Evolutionary conservation across 2,888 invertebrate species (phyloP).

Genomic region (Melolontha melolontha): DNA sequence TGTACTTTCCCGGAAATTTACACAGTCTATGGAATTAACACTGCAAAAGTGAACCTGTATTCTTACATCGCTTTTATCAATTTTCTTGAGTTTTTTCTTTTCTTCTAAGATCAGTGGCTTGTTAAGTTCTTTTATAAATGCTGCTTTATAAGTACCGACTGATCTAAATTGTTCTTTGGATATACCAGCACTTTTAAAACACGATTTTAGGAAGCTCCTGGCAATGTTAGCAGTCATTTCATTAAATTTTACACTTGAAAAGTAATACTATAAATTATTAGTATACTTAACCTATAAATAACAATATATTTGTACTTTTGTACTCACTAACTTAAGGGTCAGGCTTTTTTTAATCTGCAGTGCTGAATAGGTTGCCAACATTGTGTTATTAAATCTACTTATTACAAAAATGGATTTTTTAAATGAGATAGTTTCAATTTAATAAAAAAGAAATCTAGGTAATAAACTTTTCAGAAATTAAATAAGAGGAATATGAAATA

Average conservation of each 20-base stretch:
- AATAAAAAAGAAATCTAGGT: too few relatives aligned
- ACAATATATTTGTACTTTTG: background rate
- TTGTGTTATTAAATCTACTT: too few relatives aligned
- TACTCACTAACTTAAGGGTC: background rate
- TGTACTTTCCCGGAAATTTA: slow-evolving; percentile 67
- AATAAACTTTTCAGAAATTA: too few relatives aligned
- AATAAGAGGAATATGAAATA: too few relatives aligned
- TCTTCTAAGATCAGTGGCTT: slow-evolving; percentile 68
- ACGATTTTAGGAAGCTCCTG: slow-evolving; percentile 38
- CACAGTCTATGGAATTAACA: slow-evolving; percentile 74
- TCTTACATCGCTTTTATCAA: slow-evolving; percentile 70
- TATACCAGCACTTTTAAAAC: slow-evolving; percentile 15
- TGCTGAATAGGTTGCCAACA: too few relatives aligned
- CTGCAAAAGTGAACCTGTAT: slow-evolving; percentile 74
- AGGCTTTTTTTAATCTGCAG: background rate
- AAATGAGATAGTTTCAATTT: too few relatives aligned
- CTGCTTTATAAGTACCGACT: slow-evolving; percentile 63
- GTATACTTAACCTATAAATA: slow-evolving; percentile 25
- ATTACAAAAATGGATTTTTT: too few relatives aligned
- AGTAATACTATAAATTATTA: background rate
- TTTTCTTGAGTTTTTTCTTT: slow-evolving; percentile 58
- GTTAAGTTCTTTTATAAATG: slow-evolving; percentile 67
- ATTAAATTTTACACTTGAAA: background rate
- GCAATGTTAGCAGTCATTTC: slow-evolving; percentile 42
- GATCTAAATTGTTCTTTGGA: slow-evolving; percentile 46